Evolutionary conservation across 2,113 vertebrate genomes (phyloP), one percentile per base, ranked within the genome.

Genomic region (Fulica atra): DNA sequence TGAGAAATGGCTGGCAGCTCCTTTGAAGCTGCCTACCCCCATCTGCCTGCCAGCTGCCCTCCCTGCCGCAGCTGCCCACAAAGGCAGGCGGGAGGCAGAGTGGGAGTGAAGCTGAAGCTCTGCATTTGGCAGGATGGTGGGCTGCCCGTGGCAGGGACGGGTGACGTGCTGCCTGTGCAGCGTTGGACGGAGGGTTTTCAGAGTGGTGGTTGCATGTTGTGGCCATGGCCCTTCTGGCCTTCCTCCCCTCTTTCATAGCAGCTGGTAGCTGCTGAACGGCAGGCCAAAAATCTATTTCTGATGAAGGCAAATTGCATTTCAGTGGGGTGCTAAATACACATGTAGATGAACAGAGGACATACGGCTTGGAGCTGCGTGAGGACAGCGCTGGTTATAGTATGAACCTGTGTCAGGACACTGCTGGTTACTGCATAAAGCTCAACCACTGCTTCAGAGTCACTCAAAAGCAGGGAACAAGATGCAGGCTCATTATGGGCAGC

Each of bases 101-200:
- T 0, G 2, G 81, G 69, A 73, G 26, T 0, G 0, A 18, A 10
- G 66, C 44, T 2, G 71, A 46, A 13, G 71, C 38, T 56, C 29
- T 3, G 28, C 1, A 1, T 40, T 48, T 1, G 2, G 15, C 0
- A 5, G 86, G 38, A 26, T 5, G 14, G 26, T 11, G 66, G n/a
- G 57, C 57, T 85, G 76, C 31, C 76, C 0, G 0, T 2, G 1
- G 60, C 0, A 0, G 63, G 54, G 35, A 54, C 0, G 0, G 38
- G 21, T 0, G 0, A 10, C 2, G 4, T 29, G 28, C 60, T 2
- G 23, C 56, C 56, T 16, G 1, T 17, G 40, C 19, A 73, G 38
- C 19, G 6, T 5, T 15, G 46, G 13, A 70, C 8, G 18, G 16
- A 0, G 14, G 38, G 12, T 31, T 29, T 46, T n/a, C 3, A 7